Conservation (phyloP, 1,140 invertebrate species). For the Globodera ellingtonae region DNA sequence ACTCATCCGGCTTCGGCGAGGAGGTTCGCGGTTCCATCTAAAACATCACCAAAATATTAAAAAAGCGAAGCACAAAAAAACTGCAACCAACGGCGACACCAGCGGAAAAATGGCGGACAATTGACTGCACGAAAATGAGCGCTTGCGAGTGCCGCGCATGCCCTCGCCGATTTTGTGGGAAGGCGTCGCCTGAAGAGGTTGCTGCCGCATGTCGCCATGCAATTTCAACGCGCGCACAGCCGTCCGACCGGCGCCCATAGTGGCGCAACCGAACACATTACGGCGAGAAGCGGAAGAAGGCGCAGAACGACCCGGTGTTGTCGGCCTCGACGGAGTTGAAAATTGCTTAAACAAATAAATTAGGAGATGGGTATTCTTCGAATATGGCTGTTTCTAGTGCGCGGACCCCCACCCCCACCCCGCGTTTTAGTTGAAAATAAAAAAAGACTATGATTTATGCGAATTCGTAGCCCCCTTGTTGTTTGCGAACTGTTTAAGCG, state of each 20-base stretch:
- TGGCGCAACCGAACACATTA: neutral
- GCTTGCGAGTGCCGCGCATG: neutral
- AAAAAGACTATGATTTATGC: too few species aligned
- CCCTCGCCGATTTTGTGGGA: neutral
- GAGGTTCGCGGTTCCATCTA: neutral
- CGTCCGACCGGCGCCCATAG: neutral
- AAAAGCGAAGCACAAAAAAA: neutral
- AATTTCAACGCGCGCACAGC: neutral
- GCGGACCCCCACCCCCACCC: too few species aligned
- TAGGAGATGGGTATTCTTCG: too few species aligned
- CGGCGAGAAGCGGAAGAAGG: neutral
- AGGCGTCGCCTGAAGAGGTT: neutral
- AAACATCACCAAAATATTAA: neutral
- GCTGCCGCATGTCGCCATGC: neutral
- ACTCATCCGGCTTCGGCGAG: neutral
- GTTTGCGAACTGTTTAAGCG: too few species aligned
- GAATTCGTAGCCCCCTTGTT: too few species aligned
- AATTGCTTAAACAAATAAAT: slow-evolving; percentile 3
- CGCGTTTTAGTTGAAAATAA: too few species aligned
- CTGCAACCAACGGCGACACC: neutral
- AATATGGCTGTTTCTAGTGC: too few species aligned
- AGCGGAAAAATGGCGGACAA: slow-evolving; percentile 14
- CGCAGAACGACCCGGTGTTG: neutral
- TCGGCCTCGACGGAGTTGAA: neutral
- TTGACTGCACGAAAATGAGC: slow-evolving; percentile 17